These are phyloP conservation scores for Ophonus ardosiacus DNA, from an alignment of 2,888 invertebrate species.

Conservation along the genomic window DNA sequence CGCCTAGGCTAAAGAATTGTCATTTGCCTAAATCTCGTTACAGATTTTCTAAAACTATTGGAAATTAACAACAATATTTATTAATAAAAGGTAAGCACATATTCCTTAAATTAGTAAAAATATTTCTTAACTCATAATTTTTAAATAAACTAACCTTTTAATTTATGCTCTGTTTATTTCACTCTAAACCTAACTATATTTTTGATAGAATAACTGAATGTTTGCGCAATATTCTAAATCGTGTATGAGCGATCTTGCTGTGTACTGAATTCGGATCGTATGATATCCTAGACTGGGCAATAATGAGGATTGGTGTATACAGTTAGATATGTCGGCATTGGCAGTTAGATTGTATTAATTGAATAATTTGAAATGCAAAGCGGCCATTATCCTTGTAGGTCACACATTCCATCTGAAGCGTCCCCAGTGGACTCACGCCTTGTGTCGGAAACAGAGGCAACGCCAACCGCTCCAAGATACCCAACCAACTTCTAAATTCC, in stretches of 20 bases:
- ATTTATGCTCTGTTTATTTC: too few relatives aligned
- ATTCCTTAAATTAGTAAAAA: too few relatives aligned
- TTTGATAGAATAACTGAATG: too few relatives aligned
- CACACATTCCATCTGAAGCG: constrained; percentile 59
- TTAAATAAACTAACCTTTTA: too few relatives aligned
- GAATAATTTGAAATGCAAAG: constrained; percentile 64
- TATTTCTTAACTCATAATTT: too few relatives aligned
- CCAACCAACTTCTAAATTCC: constrained; percentile 52
- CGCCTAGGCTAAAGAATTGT: background rate
- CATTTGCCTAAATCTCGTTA: background rate
- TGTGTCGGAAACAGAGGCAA: background rate
- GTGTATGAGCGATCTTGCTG: background rate
- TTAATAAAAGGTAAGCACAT: too few relatives aligned
- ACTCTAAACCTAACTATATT: too few relatives aligned
- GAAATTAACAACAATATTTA: too few relatives aligned
- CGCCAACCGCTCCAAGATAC: constrained; percentile 39
- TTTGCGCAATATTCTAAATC: too few relatives aligned
- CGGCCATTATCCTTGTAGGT: constrained; percentile 62
- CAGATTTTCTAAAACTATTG: background rate
- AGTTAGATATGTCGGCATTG: constrained; percentile 61
- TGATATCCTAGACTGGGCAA: constrained; percentile 13
- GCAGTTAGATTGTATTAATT: constrained; percentile 63
- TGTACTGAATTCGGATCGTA: background rate
- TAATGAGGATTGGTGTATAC: constrained; percentile 50
- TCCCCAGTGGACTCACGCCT: constrained; percentile 38